Evolutionary conservation across 1,140 invertebrate genomes (phyloP).

Genomic region (Dermatophagoides farinae): DNA sequence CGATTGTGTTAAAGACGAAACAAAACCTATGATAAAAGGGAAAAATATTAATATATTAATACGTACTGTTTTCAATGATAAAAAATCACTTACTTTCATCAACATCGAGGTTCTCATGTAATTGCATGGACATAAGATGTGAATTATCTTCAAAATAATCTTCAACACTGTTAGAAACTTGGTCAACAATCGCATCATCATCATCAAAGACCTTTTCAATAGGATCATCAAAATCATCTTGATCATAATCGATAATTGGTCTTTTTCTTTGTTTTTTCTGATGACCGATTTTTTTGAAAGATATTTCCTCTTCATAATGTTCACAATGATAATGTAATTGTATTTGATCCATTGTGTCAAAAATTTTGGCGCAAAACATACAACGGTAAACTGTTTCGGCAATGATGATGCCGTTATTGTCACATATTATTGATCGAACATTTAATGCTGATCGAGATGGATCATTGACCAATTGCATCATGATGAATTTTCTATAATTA

Average conservation of each 20-base stretch:
- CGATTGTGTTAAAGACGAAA: neutral
- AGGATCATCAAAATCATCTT: neutral
- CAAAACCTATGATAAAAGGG: neutral
- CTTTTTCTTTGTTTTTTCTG: too few species aligned
- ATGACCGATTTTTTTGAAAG: neutral
- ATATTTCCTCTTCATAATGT: slow-evolving; percentile 11
- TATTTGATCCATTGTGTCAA: slow-evolving; percentile 8
- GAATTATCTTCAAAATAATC: too few species aligned
- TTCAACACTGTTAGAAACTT: too few species aligned
- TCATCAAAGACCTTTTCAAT: too few species aligned
- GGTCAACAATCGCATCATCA: too few species aligned
- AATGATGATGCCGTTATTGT: slow-evolving; percentile 16
- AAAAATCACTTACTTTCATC: neutral
- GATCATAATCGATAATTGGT: neutral
- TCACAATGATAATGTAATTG: slow-evolving; percentile 13
- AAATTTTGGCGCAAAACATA: slow-evolving; percentile 13
- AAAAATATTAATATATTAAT: neutral
- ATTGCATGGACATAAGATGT: too few species aligned
- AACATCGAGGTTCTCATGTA: too few species aligned
- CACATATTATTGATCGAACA: slow-evolving; percentile 14
- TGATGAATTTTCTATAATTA: neutral
- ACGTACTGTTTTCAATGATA: too few species aligned
- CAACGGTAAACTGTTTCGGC: slow-evolving; percentile 17
- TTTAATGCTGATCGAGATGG: neutral
- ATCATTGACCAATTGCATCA: neutral